These are phyloP conservation scores for Lasius platythorax DNA, from an alignment of 2,888 invertebrate species.

Conservation along the genomic window DNA sequence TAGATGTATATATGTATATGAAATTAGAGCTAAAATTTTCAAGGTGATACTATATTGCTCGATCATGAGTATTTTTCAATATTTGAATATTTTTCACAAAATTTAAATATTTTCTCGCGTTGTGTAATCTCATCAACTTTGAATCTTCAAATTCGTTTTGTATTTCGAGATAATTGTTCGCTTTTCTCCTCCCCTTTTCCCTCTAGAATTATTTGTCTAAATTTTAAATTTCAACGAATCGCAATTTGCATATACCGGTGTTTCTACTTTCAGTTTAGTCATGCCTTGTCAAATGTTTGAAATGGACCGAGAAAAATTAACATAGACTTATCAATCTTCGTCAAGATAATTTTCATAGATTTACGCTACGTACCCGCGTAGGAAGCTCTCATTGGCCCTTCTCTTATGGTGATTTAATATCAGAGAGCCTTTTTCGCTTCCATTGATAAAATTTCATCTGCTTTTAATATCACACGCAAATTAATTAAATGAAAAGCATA, in stretches of 20 bases:
- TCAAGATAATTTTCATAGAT: constrained; percentile 2
- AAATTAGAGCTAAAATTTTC: background rate
- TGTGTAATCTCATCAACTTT: background rate
- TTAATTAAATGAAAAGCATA: constrained; percentile 45
- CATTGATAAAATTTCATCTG: constrained; percentile 34
- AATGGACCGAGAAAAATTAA: background rate
- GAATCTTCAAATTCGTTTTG: background rate
- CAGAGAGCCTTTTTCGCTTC: background rate
- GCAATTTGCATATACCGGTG: background rate
- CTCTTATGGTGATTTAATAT: constrained; percentile 16
- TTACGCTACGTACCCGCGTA: background rate
- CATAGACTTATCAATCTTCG: background rate
- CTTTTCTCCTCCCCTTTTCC: background rate
- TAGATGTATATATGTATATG: background rate
- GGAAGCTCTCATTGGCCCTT: background rate
- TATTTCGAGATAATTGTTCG: constrained; percentile 9
- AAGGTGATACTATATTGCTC: too few relatives aligned
- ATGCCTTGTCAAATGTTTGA: background rate
- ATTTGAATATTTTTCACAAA: background rate
- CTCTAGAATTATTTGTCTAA: constrained; percentile 11
- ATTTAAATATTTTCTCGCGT: background rate
- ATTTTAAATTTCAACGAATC: background rate
- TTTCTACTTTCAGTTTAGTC: background rate
- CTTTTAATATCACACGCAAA: constrained; percentile 37
- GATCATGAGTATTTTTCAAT: too few relatives aligned